phyloP scores from a whole-genome alignment of 2,888 invertebrate species.

The Tachystola acroxantha region DNA sequence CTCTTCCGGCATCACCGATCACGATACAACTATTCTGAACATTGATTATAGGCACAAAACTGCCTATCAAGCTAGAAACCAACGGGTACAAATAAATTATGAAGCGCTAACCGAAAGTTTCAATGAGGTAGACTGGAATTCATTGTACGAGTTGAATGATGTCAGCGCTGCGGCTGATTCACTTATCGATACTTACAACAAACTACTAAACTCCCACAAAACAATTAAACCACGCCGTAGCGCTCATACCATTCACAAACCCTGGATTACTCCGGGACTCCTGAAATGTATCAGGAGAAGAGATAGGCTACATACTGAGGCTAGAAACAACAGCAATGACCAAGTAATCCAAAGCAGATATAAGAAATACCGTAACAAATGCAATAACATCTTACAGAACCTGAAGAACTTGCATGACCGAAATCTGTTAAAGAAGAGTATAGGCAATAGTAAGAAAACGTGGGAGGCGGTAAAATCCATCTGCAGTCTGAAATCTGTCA shows the following conservation, averaged over 20 bases:
- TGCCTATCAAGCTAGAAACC: too few relatives aligned
- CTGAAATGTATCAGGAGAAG: slow-evolving; percentile 1
- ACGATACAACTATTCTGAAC: too few relatives aligned
- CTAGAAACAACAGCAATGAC: not conserved
- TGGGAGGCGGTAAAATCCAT: not conserved
- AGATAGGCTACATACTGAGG: slow-evolving; percentile 1
- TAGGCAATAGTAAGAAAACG: too few relatives aligned
- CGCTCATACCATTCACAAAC: not conserved
- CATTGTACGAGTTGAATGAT: not conserved
- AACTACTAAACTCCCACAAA: not conserved
- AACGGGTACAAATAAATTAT: not conserved
- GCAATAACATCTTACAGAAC: too few relatives aligned
- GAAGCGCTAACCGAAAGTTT: not conserved
- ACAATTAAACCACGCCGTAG: not conserved
- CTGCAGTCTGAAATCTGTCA: not conserved
- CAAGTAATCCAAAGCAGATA: not conserved
- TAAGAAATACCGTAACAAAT: not conserved
- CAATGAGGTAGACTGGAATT: not conserved
- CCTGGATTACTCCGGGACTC: too few relatives aligned
- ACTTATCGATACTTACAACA: not conserved
- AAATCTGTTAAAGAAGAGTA: not conserved
- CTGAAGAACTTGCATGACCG: too few relatives aligned
- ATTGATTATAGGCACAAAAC: too few relatives aligned
- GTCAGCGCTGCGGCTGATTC: not conserved
- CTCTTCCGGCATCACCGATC: too few relatives aligned